Conservation (phyloP, 2,888 invertebrate species). For the Cinara cedri region DNA sequence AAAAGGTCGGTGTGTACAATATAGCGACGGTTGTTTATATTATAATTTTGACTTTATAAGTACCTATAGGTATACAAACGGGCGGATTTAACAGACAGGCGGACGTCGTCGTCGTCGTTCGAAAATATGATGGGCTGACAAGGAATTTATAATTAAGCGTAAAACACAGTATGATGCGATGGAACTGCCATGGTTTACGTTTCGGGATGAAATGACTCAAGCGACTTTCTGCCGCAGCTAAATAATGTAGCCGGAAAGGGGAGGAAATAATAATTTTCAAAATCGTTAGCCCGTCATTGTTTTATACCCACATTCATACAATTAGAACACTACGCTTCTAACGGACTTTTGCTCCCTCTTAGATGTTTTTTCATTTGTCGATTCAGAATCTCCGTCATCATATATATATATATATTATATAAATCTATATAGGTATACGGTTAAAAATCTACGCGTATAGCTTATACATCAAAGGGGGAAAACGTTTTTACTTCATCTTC, state of each 20-base stretch:
- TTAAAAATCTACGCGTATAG: not conserved
- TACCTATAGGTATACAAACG: not conserved
- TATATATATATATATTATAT: not conserved
- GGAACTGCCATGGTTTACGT: not conserved
- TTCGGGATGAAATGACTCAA: conserved; percentile 25
- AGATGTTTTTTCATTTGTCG: not conserved
- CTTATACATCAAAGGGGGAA: not conserved
- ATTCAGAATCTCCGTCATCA: conserved; percentile 15
- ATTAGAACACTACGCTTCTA: too few relatives aligned
- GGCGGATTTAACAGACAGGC: conserved; percentile 3
- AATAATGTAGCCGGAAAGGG: conserved; percentile 6
- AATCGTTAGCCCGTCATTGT: conserved; percentile 28
- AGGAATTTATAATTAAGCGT: conserved; percentile 39
- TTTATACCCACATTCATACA: not conserved
- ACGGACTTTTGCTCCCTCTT: conserved; percentile 29
- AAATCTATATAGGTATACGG: not conserved
- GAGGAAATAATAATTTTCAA: conserved; percentile 34
- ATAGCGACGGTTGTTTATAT: not conserved
- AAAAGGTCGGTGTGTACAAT: not conserved
- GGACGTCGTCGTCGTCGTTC: not conserved
- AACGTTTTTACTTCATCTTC: not conserved
- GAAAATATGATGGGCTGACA: not conserved
- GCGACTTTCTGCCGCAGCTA: too few relatives aligned
- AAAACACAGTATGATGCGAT: not conserved
- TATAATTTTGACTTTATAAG: conserved; percentile 32